Evolutionary conservation across 2,113 vertebrate species (phyloP).

Genomic region (Calyptomena viridis): DNA sequence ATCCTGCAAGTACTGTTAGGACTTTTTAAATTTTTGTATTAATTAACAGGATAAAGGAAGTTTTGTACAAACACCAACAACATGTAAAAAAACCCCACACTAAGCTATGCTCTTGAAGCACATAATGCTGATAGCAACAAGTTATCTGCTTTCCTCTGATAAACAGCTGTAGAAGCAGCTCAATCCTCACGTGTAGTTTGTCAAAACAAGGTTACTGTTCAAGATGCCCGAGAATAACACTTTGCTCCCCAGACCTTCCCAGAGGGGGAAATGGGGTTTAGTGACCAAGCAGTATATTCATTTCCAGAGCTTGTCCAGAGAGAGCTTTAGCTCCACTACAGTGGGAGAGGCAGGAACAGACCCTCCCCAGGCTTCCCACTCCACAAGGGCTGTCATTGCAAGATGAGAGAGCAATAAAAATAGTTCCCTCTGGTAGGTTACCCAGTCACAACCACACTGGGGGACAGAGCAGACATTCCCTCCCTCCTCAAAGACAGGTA

Average conservation of each 20-base stretch:
- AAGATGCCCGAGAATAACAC: background rate
- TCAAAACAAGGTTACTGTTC: background rate
- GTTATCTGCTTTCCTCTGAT: slow-evolving; percentile 14
- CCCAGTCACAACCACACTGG: background rate
- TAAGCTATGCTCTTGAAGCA: background rate
- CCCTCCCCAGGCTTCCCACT: background rate
- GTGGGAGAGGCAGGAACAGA: background rate
- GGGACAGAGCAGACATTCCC: background rate
- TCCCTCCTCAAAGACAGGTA: background rate
- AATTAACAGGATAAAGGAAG: background rate
- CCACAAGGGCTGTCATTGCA: background rate
- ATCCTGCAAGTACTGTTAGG: background rate
- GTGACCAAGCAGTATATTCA: background rate
- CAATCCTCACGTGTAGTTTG: background rate
- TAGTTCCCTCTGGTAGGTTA: background rate
- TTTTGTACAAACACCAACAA: background rate
- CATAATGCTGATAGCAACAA: background rate
- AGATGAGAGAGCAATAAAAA: background rate
- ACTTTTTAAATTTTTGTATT: background rate
- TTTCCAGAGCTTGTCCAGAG: background rate
- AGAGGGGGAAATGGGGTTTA: background rate
- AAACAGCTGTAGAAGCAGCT: slow-evolving; percentile 19
- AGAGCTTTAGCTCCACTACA: background rate
- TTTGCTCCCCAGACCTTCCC: background rate
- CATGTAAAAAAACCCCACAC: background rate